These are phyloP conservation scores for Tiaroga cobitis DNA, from an alignment of 2,797 vertebrate species.

Conservation along the genomic window DNA sequence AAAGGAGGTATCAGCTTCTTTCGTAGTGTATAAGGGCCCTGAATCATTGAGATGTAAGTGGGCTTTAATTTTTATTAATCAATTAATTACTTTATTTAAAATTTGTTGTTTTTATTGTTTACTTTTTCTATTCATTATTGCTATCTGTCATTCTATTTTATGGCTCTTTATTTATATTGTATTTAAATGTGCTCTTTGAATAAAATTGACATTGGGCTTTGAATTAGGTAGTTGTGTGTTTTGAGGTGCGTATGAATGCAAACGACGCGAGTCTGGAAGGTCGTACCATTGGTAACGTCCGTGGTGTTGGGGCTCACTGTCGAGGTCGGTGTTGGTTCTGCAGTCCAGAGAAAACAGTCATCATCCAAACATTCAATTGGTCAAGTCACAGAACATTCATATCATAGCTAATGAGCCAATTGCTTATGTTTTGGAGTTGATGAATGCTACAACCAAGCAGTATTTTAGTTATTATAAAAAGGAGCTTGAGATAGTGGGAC, in stretches of 20 bases:
- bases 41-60: not conserved
- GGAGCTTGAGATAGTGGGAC: not conserved
- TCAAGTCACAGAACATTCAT: not conserved
- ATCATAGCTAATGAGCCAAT: not conserved
- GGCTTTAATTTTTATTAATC: not conserved
- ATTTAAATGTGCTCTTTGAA: not conserved
- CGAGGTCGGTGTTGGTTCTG: not conserved
- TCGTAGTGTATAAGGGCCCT: not conserved
- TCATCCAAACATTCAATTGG: not conserved
- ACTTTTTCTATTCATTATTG: not conserved
- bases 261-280: not conserved
- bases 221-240: not conserved
- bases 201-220: not conserved
- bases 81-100: not conserved
- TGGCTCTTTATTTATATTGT: not conserved
- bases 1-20: not conserved
- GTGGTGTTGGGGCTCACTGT: conserved; percentile 26
- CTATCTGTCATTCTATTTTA: not conserved
- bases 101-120: not conserved
- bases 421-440: not conserved
- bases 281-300: not conserved
- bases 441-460: not conserved
- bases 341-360: conserved; percentile 38
- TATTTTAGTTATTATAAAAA: not conserved
- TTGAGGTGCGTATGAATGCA: not conserved